Evolutionary conservation across 2,888 invertebrate genomes (phyloP), one percentile per base, ranked within the genome.

Genomic region (Polyommatus icarus): DNA sequence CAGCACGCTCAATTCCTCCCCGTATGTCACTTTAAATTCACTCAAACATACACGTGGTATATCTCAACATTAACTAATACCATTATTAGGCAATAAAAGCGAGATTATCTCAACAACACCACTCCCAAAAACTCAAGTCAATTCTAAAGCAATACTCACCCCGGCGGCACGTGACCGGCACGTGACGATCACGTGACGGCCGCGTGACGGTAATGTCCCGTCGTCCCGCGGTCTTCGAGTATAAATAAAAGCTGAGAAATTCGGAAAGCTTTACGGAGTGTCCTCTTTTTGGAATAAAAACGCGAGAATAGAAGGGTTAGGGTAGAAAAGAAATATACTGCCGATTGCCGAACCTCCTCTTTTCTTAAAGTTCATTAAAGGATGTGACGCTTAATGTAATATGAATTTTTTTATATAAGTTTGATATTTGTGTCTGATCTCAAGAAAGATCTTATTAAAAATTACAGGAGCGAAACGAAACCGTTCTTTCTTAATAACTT

Each of bases 191-290:
- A 86, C 89, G 88, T 83, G 86, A 46, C 83, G 80, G 83, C 54
- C 86, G 84, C 88, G 89, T 79, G 86, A 71, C 82, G 71, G 78
- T 83, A 86, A 86, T 84, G 87, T 84, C 80, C 84, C 84, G 82
- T 80, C 81, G 79, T 88, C 87, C 83, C 82, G 86, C 81, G 87
- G 85, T 85, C 84, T 82, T 81, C 86, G 87, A 85, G 86, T 84
- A 81, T 84, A 85, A 87, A 87, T 88, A 83, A 36, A 10, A 57
- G 57, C 59, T 61, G 73, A 57, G 73, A 77, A 77, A 73, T 73
- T 77, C 8, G 77, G 32, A 32, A 73, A 73, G 24, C 67, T 15
- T 50, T 59, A 76, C n/a, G 12, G 46, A 61, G 18, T 4, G 32
- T 67, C 6, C 67, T 15, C 6, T 67, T 67, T 67, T 20, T 7